phyloP scores from a whole-genome alignment of 2,888 invertebrate genomes.

The Proisotoma minuta region DNA sequence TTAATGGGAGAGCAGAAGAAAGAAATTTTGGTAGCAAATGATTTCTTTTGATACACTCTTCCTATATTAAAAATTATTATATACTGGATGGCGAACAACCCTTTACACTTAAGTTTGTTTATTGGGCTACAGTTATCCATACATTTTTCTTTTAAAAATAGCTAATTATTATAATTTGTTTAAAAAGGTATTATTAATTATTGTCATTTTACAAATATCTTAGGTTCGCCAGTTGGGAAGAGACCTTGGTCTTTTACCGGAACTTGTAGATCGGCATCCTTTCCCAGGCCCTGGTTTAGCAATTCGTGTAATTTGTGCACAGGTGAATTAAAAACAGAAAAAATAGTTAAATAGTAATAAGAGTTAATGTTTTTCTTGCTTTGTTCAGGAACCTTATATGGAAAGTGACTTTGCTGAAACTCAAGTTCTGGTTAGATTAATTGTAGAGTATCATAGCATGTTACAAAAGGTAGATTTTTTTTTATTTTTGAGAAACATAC shows the following conservation, averaged over 20 bases:
- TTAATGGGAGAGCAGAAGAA: conserved; percentile 40
- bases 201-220: conserved; percentile 22
- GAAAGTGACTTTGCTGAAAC: conserved; percentile 95
- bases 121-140: conserved; percentile 40
- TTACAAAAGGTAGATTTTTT: conserved; percentile 60
- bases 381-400: conserved; percentile 87
- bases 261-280: conserved; percentile 89
- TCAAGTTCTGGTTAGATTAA: conserved; percentile 76
- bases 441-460: conserved; percentile 89
- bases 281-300: conserved; percentile 98
- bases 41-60: conserved; percentile 43
- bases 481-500: conserved; percentile 11
- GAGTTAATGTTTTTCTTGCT: no score
- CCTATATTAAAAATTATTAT: conserved; percentile 30
- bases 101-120: conserved; percentile 21
- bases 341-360: no score
- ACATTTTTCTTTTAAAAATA: conserved; percentile 24
- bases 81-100: conserved; percentile 38
- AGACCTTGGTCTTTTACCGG: conserved; percentile 79
- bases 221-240: conserved; percentile 79
- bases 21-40: conserved; percentile 18
- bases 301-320: conserved; percentile 87
- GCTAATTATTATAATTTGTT: neutral
- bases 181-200: conserved; percentile 1
- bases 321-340: no score